Evolutionary conservation across 2,797 vertebrate species (phyloP).

Genomic region (Pseudomugil gertrudae): DNA sequence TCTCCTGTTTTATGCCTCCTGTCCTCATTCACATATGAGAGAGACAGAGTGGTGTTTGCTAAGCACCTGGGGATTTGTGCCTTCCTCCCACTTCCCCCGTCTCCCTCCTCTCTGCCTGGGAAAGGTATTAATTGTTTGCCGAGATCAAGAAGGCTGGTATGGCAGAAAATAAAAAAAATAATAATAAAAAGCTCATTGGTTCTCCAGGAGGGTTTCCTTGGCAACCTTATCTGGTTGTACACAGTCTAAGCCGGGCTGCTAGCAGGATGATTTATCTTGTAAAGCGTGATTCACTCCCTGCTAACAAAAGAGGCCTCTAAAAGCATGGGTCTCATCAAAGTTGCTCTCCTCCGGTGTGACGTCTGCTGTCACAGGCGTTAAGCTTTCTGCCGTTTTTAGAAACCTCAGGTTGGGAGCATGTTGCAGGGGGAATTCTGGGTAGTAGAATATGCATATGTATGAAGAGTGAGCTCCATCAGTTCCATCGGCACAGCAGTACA

Average conservation of each 20-base stretch:
- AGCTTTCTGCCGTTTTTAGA: slow-evolving; percentile 74
- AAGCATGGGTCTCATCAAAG: slow-evolving; percentile 73
- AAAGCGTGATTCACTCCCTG: slow-evolving; percentile 62
- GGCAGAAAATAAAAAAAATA: slow-evolving; percentile 32
- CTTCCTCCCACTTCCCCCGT: slow-evolving; percentile 39
- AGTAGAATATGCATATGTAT: slow-evolving; percentile 69
- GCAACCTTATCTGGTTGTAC: slow-evolving; percentile 85
- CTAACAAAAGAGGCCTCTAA: slow-evolving; percentile 74
- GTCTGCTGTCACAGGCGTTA: slow-evolving; percentile 58
- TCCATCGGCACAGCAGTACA: slow-evolving; percentile 52
- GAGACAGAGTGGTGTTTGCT: slow-evolving; percentile 46
- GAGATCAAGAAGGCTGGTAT: slow-evolving; percentile 62
- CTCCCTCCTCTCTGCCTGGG: slow-evolving; percentile 48
- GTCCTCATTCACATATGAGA: slow-evolving; percentile 51
- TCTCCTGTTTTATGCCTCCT: slow-evolving; percentile 35
- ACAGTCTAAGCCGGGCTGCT: slow-evolving; percentile 74
- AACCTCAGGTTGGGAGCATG: slow-evolving; percentile 60
- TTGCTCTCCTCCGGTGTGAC: slow-evolving; percentile 57
- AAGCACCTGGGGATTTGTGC: slow-evolving; percentile 75
- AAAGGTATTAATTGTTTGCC: slow-evolving; percentile 83
- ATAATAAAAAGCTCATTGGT: slow-evolving; percentile 67
- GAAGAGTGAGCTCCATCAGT: slow-evolving; percentile 53
- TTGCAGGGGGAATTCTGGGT: slow-evolving; percentile 61
- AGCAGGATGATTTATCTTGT: slow-evolving; percentile 76
- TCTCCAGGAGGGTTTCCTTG: slow-evolving; percentile 80